Base-by-base conservation (phyloP, 2,113 vertebrate species). In the Scatophagus argus region DNA sequence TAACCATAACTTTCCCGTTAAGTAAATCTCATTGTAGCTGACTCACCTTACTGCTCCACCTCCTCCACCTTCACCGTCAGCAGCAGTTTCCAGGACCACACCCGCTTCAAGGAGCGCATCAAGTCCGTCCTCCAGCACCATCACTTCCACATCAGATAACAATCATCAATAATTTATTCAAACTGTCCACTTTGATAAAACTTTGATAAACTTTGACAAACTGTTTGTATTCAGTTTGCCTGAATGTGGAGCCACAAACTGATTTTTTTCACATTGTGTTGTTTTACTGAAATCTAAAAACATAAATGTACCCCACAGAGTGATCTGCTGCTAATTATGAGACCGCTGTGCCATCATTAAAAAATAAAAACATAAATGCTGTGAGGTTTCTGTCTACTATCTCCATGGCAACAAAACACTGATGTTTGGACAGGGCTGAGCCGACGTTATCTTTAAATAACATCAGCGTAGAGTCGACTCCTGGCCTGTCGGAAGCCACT, bases 401-500 rank as follows among this genome's bases (percentile, higher is more conserved):
- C 66, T 52, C 65, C 79, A 82, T 62, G 14, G 54, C n/a, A 51
- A 75, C 52, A 19, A 39, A 61, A 56, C 52, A 38, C 52, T 60
- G 31, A 74, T 29, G n/a, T 64, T n/a, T 66, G 29, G 27, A 44
- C 39, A 11, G 19, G 29, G 49, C 60, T 34, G 56, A 52, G 17
- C 8, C 13, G 1, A 23, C n/a, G 3, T 74, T 58, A 58, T 69
- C 19, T 29, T 59, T 23, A 32, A 77, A 80, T 72, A 41, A 39
- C 23, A 68, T 44, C 43, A 63, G 47, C 2, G 65, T 9, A 13
- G 61, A 29, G 19, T 39, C 59, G 66, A 72, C 60, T 55, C 25
- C 9, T 1, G 31, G 23, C 38, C 46, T 4, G 0, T 61, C 25
- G 11, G 52, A 61, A 43, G 39, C 36, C 38, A 11, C 44, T 44